Evolutionary conservation across 2,888 invertebrate genomes (phyloP).

Genomic region (Spialia ferax): DNA sequence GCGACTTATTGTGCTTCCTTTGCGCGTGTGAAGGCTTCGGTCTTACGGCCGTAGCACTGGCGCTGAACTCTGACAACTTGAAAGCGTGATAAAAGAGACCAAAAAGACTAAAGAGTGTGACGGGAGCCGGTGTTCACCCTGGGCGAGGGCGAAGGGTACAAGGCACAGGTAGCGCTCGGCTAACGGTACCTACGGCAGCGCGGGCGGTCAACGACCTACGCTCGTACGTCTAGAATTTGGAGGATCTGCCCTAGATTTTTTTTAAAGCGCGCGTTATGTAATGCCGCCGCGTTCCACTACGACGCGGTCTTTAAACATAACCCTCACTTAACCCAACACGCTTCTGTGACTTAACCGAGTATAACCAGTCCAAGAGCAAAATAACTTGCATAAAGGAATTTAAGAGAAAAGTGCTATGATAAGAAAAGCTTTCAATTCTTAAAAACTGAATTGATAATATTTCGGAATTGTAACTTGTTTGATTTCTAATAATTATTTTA

Average conservation of each 20-base stretch:
- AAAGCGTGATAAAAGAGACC: constrained; percentile 27
- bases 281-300: constrained; percentile 27
- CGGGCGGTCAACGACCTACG: constrained; percentile 76
- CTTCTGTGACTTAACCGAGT: no score
- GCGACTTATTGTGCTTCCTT: constrained; percentile 13
- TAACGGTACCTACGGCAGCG: constrained; percentile 77
- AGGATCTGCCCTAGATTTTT: constrained; percentile 74
- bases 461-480: no score
- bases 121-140: constrained; percentile 35
- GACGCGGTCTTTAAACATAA: neutral
- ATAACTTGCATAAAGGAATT: no score
- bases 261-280: constrained; percentile 46
- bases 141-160: constrained; percentile 54
- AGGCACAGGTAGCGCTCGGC: constrained; percentile 57
- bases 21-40: constrained; percentile 26
- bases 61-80: constrained; percentile 24
- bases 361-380: no score
- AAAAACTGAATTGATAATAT: no score
- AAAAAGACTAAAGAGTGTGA: constrained; percentile 41
- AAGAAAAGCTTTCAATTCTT: no score
- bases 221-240: constrained; percentile 71
- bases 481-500: no score
- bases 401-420: no score
- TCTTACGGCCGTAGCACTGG: constrained; percentile 23
- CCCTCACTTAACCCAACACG: no score